Percentiles rank a stretch among this genome's conserved stretches.
Evolutionary conservation across 2,888 invertebrate genomes (phyloP).

Genomic region (Nemotelus pantherinus): DNA sequence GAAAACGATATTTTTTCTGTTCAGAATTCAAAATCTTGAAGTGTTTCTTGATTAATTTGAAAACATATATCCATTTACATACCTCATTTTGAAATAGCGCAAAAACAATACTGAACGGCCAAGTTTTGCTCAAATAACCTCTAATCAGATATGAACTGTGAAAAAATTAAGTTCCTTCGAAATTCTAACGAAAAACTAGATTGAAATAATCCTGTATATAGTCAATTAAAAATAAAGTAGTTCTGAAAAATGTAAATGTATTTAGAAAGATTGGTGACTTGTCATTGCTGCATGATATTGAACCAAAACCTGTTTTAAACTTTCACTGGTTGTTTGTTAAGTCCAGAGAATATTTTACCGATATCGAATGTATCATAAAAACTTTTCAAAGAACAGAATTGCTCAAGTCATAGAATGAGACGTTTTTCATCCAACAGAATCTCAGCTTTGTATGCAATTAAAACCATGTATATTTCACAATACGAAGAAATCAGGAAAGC

Average conservation of each 20-base stretch:
- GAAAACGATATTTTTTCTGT: no score
- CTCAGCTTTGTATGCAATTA: neutral
- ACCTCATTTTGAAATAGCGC: neutral
- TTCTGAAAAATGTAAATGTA: no score
- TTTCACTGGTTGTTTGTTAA: no score
- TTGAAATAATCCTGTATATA: neutral
- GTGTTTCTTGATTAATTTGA: no score
- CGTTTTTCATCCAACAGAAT: constrained; percentile 14
- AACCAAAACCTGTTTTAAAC: no score
- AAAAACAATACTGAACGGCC: no score
- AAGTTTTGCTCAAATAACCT: neutral
- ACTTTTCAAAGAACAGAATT: neutral
- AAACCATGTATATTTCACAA: neutral
- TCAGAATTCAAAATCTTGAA: no score
- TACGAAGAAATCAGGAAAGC: neutral
- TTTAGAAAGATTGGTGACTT: no score
- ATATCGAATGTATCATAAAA: no score
- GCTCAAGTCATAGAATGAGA: neutral
- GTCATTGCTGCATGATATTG: no score
- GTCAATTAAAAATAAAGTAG: neutral
- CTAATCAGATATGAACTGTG: neutral
- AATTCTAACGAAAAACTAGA: constrained; percentile 15
- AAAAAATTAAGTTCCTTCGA: constrained; percentile 25
- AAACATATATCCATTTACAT: neutral
- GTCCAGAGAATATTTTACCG: no score